These are phyloP conservation scores for Corvus moneduloides DNA, from an alignment of 2,113 vertebrate genomes.

Conservation along the genomic window DNA sequence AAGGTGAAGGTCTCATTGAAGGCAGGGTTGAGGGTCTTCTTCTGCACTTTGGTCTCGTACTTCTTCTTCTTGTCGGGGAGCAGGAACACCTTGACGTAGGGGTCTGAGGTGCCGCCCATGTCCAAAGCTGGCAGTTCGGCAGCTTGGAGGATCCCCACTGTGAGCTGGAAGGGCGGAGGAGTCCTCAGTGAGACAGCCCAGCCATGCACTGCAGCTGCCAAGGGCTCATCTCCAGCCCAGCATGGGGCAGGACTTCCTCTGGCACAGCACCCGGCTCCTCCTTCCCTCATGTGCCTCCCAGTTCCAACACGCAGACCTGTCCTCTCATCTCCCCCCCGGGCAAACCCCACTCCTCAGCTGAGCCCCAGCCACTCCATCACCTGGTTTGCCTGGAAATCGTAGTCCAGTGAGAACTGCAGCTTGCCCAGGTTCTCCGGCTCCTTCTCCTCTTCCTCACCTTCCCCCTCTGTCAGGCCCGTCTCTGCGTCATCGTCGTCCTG, in stretches of 20 bases:
- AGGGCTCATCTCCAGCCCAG: not conserved
- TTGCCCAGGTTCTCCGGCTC: slow-evolving; percentile 96
- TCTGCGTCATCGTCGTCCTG: slow-evolving; percentile 91
- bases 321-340: not conserved
- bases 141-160: slow-evolving; percentile 94
- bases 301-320: not conserved
- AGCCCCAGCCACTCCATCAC: slow-evolving; percentile 45
- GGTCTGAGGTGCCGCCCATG: slow-evolving; percentile 95
- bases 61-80: slow-evolving; percentile 99
- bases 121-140: slow-evolving; percentile 94
- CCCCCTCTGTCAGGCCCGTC: slow-evolving; percentile 86
- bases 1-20: slow-evolving; percentile 96
- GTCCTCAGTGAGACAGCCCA: not conserved
- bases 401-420: slow-evolving; percentile 95
- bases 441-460: slow-evolving; percentile 94
- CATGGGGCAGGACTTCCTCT: not conserved
- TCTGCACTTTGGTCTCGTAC: slow-evolving; percentile 96
- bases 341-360: not conserved
- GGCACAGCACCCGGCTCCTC: not conserved
- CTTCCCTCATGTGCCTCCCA: not conserved
- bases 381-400: slow-evolving; percentile 96
- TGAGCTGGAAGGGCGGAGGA: slow-evolving; percentile 79
- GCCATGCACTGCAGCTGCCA: not conserved
- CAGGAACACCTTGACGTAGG: slow-evolving; percentile 94
- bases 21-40: slow-evolving; percentile 94